Percentiles rank a stretch among this genome's conserved stretches.
Conservation (phyloP, 2,113 vertebrate species). For the Zosterops hypoxanthus region DNA sequence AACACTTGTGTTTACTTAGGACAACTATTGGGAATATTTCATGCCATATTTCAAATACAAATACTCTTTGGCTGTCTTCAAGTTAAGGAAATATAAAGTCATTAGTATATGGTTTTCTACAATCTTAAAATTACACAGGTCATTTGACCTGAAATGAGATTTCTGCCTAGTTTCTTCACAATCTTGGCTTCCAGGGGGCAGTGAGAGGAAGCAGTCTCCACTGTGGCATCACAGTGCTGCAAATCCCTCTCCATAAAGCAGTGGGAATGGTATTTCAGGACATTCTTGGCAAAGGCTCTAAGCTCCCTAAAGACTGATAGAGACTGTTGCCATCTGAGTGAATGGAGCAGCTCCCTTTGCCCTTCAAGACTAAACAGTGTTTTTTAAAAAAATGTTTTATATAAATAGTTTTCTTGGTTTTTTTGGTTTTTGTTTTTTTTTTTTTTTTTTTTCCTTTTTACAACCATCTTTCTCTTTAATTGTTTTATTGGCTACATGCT, state of each 20-base stretch:
- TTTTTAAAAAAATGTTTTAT: neutral
- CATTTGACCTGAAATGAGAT: slow-evolving; percentile 78
- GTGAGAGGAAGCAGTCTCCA: slow-evolving; percentile 31
- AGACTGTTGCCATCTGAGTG: neutral
- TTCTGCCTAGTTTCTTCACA: slow-evolving; percentile 68
- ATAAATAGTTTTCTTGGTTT: neutral
- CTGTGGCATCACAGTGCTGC: neutral
- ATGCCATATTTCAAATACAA: slow-evolving; percentile 65
- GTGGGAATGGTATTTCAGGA: neutral
- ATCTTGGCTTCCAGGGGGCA: slow-evolving; percentile 42
- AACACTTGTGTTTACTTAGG: slow-evolving; percentile 55
- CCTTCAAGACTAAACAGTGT: neutral
- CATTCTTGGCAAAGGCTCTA: slow-evolving; percentile 29
- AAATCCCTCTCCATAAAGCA: neutral
- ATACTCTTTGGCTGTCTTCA: slow-evolving; percentile 16
- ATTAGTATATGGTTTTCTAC: slow-evolving; percentile 71
- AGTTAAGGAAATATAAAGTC: slow-evolving; percentile 62
- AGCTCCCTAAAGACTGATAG: neutral
- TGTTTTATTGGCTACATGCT: too few relatives aligned
- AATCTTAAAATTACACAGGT: slow-evolving; percentile 78
- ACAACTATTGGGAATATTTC: slow-evolving; percentile 60
- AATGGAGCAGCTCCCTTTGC: neutral
- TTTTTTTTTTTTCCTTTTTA: too few relatives aligned
- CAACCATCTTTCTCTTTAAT: too few relatives aligned
- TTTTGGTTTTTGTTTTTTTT: too few relatives aligned